A percentile compares a stretch with the other conserved stretches of the same genome.
Evolutionary conservation across 2,888 invertebrate species (phyloP).

Genomic region (Branchellion lobata): DNA sequence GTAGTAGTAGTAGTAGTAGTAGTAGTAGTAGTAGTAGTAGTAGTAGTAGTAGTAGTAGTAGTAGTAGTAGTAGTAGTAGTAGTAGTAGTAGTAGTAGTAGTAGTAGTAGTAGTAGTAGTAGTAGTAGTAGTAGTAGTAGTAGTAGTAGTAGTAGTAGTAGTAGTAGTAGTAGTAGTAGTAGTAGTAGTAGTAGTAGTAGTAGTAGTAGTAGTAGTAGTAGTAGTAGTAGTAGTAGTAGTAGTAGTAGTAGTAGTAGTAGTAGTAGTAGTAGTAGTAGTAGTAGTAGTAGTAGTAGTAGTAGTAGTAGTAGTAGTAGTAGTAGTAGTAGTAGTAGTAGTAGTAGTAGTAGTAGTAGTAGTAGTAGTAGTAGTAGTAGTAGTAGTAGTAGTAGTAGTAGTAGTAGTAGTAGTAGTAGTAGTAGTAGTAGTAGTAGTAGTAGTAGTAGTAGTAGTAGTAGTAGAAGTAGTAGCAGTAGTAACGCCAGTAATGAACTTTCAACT

Average conservation of each 20-base stretch:
- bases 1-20: constrained; percentile 30
- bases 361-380: constrained; percentile 44
- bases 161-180: constrained; percentile 40
- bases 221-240: constrained; percentile 31
- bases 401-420: constrained; percentile 38
- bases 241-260: constrained; percentile 36
- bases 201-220: constrained; percentile 44
- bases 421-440: constrained; percentile 39
- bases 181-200: constrained; percentile 42
- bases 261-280: constrained; percentile 41
- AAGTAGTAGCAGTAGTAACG: constrained; percentile 35
- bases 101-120: constrained; percentile 33
- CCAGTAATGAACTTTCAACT: too few species aligned
- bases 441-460: constrained; percentile 41
- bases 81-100: constrained; percentile 43
- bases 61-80: constrained; percentile 45
- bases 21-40: not conserved
- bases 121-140: constrained; percentile 38
- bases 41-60: constrained; percentile 29
- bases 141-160: constrained; percentile 30
- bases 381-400: constrained; percentile 32
- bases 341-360: constrained; percentile 44
- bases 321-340: constrained; percentile 43
- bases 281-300: constrained; percentile 39
- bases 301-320: constrained; percentile 45